Base-by-base conservation (phyloP, 2,797 vertebrate species). In the Emydoidea blandingii region DNA sequence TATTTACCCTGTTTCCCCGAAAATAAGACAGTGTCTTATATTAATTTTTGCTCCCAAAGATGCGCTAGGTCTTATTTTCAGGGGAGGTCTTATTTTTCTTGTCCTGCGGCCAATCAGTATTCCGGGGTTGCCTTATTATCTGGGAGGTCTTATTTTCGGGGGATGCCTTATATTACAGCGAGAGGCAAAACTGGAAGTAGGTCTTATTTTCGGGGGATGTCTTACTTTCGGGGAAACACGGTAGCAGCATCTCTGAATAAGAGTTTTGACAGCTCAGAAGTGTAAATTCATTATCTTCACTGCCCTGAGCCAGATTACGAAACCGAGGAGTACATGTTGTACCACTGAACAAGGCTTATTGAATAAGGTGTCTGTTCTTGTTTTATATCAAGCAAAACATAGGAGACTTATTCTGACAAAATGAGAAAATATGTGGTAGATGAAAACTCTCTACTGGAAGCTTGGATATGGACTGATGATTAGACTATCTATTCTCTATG, bases 331-430 rank as follows among this genome's bases (percentile, higher is more conserved):
- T 76, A 62, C 50, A 34, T 81, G 41, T 31, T 59, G 81, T 83
- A 89, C 91, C 50, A 86, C 87, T 54, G 52, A 86, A 78, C 85
- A 89, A 86, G 68, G 78, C 62, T 89, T 86, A 85, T 82, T 53
- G 78, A 76, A 83, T 78, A 78, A 81, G 14, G 12, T 41, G 31
- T 81, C 25, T 76, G 87, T 25, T 56, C 34, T 85, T 65, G 5
- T 86, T 92, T 89, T 57, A 81, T 50, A 82, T 86, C 41, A 56
- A 41, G 81, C 83, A 89, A 82, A 65, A 89, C 25, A 57, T 68
- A 82, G 65, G 65, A 89, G 85, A 89, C 85, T 92, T 86, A 89
- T 80, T 92, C 41, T 86, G 87, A 92, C 83, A 86, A 65, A 81
- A 86, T 87, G 34, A 82, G 79, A 76, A 85, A 82, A 86, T 92